Percentiles rank a stretch among this genome's conserved stretches.
Conservation (phyloP, 1,140 invertebrate genomes). For the Scaptomyza pallida region DNA sequence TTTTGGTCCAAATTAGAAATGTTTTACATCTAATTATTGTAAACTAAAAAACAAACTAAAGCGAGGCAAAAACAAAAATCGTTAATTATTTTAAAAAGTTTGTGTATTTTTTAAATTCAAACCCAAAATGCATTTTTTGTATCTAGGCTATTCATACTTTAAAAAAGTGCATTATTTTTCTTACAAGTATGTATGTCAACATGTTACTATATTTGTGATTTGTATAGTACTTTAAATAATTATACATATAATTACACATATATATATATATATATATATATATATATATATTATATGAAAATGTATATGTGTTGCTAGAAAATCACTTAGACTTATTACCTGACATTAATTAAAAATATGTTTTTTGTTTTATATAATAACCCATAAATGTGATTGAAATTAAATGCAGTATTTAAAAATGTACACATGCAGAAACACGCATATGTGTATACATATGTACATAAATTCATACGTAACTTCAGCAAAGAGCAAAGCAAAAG, state of each 20-base stretch:
- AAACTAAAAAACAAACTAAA: constrained; percentile 6
- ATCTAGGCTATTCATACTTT: constrained; percentile 7
- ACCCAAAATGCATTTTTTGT: constrained; percentile 3
- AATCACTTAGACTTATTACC: background rate
- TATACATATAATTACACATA: background rate
- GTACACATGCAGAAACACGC: background rate
- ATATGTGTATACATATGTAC: background rate
- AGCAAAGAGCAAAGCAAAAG: background rate
- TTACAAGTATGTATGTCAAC: background rate
- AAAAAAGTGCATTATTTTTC: constrained; percentile 1
- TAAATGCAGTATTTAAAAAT: constrained; percentile 1
- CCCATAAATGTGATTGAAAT: background rate
- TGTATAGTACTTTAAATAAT: background rate
- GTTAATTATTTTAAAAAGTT: background rate
- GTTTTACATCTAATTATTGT: constrained; percentile 3
- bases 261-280: background rate
- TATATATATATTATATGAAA: no score
- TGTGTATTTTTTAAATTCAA: no score
- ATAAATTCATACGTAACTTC: constrained; percentile 19
- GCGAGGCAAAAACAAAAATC: background rate
- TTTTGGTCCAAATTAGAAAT: constrained; percentile 6
- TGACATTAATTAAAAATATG: background rate
- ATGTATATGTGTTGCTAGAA: no score
- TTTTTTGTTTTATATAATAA: background rate
- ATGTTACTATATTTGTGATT: background rate